These are phyloP conservation scores for Prosapia bicincta DNA, from an alignment of 2,888 invertebrate genomes.

Conservation along the genomic window DNA sequence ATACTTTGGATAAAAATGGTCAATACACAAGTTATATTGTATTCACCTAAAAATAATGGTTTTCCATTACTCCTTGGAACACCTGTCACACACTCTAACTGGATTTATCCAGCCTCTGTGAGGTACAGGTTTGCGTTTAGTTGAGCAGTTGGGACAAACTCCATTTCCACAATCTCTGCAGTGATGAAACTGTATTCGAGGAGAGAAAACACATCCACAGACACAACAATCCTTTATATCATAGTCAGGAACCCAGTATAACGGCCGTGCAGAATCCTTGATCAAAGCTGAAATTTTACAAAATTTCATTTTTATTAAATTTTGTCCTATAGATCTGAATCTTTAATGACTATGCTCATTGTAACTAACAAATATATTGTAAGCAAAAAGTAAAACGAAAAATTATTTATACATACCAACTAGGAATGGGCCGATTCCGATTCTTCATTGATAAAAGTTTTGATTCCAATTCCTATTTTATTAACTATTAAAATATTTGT, in stretches of 20 bases:
- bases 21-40: neutral
- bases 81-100: constrained; percentile 71
- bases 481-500: no score
- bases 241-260: constrained; percentile 77
- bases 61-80: constrained; percentile 43
- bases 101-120: constrained; percentile 65
- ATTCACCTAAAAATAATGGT: neutral
- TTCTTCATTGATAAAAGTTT: no score
- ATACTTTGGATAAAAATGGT: neutral
- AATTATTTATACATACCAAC: no score
- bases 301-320: no score
- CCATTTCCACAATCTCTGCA: constrained; percentile 70
- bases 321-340: no score
- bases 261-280: constrained; percentile 70
- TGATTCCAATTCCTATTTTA: no score
- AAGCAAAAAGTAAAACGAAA: no score
- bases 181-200: constrained; percentile 53
- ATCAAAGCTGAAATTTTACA: constrained; percentile 52
- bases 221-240: constrained; percentile 63
- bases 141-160: constrained; percentile 63
- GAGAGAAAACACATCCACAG: constrained; percentile 57
- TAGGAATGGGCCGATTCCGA: no score
- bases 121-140: constrained; percentile 62
- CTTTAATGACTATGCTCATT: no score
- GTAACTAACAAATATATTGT: no score